Evolutionary conservation across 2,113 vertebrate genomes (phyloP).

Genomic region (Scortum barcoo): DNA sequence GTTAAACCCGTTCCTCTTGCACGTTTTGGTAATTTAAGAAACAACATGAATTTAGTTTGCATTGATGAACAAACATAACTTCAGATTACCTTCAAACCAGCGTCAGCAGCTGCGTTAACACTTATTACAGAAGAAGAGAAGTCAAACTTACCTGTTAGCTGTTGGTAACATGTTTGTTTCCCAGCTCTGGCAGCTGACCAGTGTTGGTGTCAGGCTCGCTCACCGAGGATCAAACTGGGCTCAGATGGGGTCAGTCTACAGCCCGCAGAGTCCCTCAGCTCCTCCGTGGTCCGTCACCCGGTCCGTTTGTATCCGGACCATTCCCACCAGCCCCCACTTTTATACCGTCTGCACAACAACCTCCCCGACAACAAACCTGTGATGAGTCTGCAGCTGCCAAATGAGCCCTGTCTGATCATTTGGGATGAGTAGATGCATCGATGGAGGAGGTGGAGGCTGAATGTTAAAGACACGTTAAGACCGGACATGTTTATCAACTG

Average conservation of each 20-base stretch:
- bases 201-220: background rate
- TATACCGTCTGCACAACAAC: background rate
- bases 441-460: background rate
- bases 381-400: background rate
- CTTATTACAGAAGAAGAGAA: background rate
- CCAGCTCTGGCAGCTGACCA: background rate
- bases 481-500: background rate
- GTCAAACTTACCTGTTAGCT: background rate
- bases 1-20: background rate
- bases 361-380: background rate
- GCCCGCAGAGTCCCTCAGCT: background rate
- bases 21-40: background rate
- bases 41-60: background rate
- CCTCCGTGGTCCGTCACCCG: background rate
- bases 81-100: background rate
- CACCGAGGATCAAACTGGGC: background rate
- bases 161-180: too few relatives aligned
- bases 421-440: too few relatives aligned
- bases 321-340: background rate
- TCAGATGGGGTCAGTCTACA: background rate
- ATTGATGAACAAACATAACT: background rate
- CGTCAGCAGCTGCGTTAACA: rapidly evolving
- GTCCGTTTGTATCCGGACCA: background rate
- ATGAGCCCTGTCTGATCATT: constrained; percentile 29
- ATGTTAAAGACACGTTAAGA: constrained; percentile 3